These are phyloP conservation scores for Trachelus iudaicus DNA, from an alignment of 2,888 invertebrate species.

Conservation along the genomic window DNA sequence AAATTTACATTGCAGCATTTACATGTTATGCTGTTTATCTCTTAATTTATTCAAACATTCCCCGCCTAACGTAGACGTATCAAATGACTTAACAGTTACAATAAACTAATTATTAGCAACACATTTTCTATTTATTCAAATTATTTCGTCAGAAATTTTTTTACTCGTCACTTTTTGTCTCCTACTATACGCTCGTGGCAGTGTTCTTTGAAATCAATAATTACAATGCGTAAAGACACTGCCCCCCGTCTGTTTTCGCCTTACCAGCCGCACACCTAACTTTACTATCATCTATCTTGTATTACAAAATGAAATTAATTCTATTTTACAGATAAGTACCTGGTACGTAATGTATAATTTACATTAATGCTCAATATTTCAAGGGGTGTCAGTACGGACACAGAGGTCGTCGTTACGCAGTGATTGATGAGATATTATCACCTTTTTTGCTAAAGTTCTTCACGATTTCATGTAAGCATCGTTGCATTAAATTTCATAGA, in stretches of 20 bases:
- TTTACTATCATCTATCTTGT: neutral
- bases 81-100: slow-evolving; percentile 16
- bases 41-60: neutral
- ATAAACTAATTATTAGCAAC: slow-evolving; percentile 18
- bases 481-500: neutral
- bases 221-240: slow-evolving; percentile 39
- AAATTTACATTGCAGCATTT: neutral
- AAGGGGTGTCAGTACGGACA: neutral
- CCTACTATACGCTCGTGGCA: neutral
- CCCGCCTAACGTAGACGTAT: slow-evolving; percentile 7
- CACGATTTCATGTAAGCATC: neutral
- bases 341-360: neutral
- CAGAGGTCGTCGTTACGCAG: neutral
- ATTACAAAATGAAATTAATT: slow-evolving; percentile 1
- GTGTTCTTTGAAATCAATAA: slow-evolving; percentile 17
- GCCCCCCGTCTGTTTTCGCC: slow-evolving; percentile 29
- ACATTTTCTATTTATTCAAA: slow-evolving; percentile 9
- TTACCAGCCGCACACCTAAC: slow-evolving; percentile 6
- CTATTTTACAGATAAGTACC: slow-evolving; percentile 4
- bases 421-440: neutral
- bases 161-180: neutral
- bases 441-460: neutral
- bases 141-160: neutral
- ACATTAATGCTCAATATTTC: neutral
- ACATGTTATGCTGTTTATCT: neutral